Evolutionary conservation across 2,888 invertebrate species (phyloP), one percentile per base, ranked within the genome.

Genomic region (Megalurothrips usitatus): DNA sequence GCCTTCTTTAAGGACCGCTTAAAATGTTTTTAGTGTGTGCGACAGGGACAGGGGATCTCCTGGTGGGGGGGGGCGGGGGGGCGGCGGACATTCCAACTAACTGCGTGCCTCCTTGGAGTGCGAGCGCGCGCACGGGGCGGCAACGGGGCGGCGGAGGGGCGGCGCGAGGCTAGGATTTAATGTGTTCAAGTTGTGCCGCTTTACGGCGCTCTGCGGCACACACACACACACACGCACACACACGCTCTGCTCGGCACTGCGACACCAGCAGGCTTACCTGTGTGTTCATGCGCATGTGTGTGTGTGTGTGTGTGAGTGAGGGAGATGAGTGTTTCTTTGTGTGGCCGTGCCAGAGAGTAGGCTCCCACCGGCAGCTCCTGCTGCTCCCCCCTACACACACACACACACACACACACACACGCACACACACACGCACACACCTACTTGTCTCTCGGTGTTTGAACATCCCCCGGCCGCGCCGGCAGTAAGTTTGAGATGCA

Each of bases 1-100:
- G 58, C 26, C 68, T 75, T 75, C 68, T 75, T 75, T 75, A 75
- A 75, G 68, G 68, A 75, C 68, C 68, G 26, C 68, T 75, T 75
- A 75, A 75, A 75, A 75, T 75, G 68, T 75, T 75, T 75, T 75
- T 75, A 75, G 68, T 75, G 68, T 26, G 68, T 75, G 68, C 68
- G 68, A 23, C 34, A 43, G 34, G 34, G 34, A 6, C 34, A n/a
- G n/a, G n/a, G n/a, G n/a, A 6, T 6, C 58, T 19, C 58, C 58
- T 52, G 52, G 26, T 26, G 1, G 68, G 63, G 63, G 0, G 63
- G 63, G 19, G 63, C 3, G 68, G 23, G 68, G 23, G 26, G 26
- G 68, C 6, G 23, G 26, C 11, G 26, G 58, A 19, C 58, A 58
- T 58, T 58, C 17, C 58, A 58, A 58, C 68, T 75, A 75, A 75